A percentile compares a stretch with the other conserved stretches of the same genome.
Conservation (phyloP, 2,888 invertebrate genomes). For the Eupelmus urozonus region DNA sequence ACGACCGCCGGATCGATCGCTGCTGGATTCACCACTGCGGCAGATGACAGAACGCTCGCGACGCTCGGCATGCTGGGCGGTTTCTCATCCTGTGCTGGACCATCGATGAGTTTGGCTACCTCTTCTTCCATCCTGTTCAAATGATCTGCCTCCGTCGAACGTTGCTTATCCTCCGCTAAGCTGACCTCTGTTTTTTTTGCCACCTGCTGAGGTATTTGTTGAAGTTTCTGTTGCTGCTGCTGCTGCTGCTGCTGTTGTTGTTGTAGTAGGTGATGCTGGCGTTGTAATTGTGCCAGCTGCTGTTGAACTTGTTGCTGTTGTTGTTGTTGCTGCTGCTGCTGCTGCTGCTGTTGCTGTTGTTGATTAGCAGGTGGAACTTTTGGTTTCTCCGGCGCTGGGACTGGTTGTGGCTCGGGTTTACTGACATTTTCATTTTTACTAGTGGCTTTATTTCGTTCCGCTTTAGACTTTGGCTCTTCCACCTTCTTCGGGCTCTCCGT, state of each 20-base stretch:
- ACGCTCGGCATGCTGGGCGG: not conserved
- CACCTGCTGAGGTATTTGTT: constrained; percentile 67
- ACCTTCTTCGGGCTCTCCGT: constrained; percentile 38
- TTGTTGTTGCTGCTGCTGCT: constrained; percentile 65
- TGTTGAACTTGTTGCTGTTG: constrained; percentile 16
- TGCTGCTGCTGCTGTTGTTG: constrained; percentile 64
- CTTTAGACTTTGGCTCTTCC: constrained; percentile 49
- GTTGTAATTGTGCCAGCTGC: constrained; percentile 3
- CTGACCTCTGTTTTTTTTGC: constrained; percentile 26
- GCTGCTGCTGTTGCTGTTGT: constrained; percentile 17
- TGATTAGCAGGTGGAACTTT: not conserved
- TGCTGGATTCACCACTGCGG: constrained; percentile 44
- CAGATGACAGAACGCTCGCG: constrained; percentile 58
- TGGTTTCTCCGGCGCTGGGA: not conserved
- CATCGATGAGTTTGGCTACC: constrained; percentile 87
- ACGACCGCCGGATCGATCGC: constrained; percentile 71
- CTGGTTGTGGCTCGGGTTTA: constrained; percentile 7
- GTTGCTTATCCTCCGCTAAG: constrained; percentile 60
- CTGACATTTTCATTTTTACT: constrained; percentile 15
- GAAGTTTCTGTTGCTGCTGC: constrained; percentile 70
- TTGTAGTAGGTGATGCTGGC: constrained; percentile 65
- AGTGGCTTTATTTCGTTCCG: constrained; percentile 21
- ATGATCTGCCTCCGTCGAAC: constrained; percentile 79
- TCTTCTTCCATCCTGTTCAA: constrained; percentile 83
- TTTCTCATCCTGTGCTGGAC: constrained; percentile 76